Evolutionary conservation across 2,888 invertebrate genomes (phyloP), one percentile per base, ranked within the genome.

Genomic region (Drosophila stalkeri): DNA sequence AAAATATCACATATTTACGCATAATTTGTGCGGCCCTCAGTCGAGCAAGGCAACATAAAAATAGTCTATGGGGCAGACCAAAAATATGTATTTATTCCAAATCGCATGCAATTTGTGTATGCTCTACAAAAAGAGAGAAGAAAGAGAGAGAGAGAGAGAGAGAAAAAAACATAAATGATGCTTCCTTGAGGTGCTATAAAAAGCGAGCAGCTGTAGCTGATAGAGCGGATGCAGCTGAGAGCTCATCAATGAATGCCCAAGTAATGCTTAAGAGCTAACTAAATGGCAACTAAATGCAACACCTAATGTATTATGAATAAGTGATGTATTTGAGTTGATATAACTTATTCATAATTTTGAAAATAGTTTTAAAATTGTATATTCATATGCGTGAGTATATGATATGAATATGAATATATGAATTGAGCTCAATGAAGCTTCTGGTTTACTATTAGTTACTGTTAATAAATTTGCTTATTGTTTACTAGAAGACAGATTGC

Each of bases 1-100:
- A 23, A 54, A 41, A 68, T 73, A 73, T 72, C 68, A 72, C 80
- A 80, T 84, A 83, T 77, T 83, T 82, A 86, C 86, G 86, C 82
- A 85, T 77, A 86, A 86, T 82, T 86, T 86, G 84, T 81, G 81
- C 75, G 83, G 68, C 72, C 73, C 83, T 76, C 83, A 77, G 67
- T 75, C 60, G 62, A 49, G 67, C 54, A 72, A 72, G 55, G 62
- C 62, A 35, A 52, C 57, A 77, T 66, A 55, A 60, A 85, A 85
- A 81, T 82, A 72, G 82, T 63, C 76, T 74, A 56, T 55, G 67
- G 78, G 55, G 51, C 54, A 68, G 60, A 60, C 75, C 80, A 82
- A 71, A 82, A 82, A 82, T 83, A 51, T 35, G 76, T 83, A 81
- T 82, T 73, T 83, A 81, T 82, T 72, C 76, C 80, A 75, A 63